Evolutionary conservation across 2,113 vertebrate genomes (phyloP).

Genomic region (Chloropsis hardwickii): DNA sequence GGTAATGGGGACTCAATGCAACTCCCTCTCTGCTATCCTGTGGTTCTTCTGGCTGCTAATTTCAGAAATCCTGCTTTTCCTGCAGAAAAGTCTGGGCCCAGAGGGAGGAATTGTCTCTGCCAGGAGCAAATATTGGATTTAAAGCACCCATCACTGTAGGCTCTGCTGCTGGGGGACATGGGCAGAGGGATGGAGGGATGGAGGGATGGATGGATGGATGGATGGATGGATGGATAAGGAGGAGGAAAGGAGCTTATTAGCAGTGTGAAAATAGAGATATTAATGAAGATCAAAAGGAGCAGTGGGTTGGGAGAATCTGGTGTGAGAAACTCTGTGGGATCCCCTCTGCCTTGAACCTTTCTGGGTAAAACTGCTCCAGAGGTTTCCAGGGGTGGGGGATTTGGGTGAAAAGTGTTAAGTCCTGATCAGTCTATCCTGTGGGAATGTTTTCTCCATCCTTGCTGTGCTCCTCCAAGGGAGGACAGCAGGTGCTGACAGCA

Average conservation of each 20-base stretch:
- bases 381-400: not conserved
- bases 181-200: not conserved
- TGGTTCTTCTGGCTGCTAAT: not conserved
- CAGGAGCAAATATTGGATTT: not conserved
- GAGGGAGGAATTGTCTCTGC: not conserved
- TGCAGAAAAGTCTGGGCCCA: not conserved
- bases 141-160: not conserved
- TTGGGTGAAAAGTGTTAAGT: not conserved
- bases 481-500: not conserved
- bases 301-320: not conserved
- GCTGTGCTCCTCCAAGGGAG: not conserved
- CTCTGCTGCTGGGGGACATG: not conserved
- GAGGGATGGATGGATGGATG: not conserved
- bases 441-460: not conserved
- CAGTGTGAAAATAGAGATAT: not conserved
- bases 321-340: not conserved
- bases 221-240: not conserved
- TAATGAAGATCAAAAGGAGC: not conserved
- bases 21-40: not conserved
- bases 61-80: not conserved
- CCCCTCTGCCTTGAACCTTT: not conserved
- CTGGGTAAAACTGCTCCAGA: not conserved
- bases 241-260: not conserved
- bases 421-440: no score
- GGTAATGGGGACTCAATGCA: accelerated